Conservation (phyloP, 1,140 invertebrate species). For the Andricus grossulariae region DNA sequence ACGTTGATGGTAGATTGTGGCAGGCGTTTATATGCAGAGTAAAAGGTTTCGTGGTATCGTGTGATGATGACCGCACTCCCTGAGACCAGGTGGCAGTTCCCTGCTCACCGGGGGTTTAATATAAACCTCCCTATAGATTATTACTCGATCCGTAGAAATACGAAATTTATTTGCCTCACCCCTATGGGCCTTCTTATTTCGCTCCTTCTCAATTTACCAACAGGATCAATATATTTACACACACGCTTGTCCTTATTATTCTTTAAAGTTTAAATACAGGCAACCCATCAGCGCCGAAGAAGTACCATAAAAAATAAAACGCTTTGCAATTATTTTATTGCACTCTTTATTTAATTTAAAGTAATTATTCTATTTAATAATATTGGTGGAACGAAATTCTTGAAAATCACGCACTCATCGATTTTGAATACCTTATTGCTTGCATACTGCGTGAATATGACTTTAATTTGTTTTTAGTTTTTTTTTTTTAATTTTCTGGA, state of each 20-base stretch:
- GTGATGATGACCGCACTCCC: constrained; percentile 52
- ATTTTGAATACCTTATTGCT: no score
- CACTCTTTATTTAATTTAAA: no score
- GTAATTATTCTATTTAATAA: no score
- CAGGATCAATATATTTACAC: constrained; percentile 6
- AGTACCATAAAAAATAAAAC: no score
- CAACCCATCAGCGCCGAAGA: neutral
- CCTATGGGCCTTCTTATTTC: constrained; percentile 38
- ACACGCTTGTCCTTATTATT: neutral
- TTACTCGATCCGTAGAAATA: constrained; percentile 50
- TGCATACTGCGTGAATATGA: no score
- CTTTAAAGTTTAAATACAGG: neutral
- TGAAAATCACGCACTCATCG: no score
- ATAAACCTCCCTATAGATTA: constrained; percentile 54
- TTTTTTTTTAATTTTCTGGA: no score
- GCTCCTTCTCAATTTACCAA: constrained; percentile 1
- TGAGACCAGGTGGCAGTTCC: constrained; percentile 63
- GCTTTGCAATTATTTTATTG: no score
- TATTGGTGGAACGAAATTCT: no score
- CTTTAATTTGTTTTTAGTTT: no score
- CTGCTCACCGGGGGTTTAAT: constrained; percentile 58
- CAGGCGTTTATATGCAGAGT: constrained; percentile 40
- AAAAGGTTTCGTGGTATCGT: constrained; percentile 42
- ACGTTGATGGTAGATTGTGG: constrained; percentile 47
- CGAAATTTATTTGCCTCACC: constrained; percentile 44